A percentile compares a stretch with the other conserved stretches of the same genome.
Conservation (phyloP, 1,140 invertebrate genomes). For the Hylaeus volcanicus region DNA sequence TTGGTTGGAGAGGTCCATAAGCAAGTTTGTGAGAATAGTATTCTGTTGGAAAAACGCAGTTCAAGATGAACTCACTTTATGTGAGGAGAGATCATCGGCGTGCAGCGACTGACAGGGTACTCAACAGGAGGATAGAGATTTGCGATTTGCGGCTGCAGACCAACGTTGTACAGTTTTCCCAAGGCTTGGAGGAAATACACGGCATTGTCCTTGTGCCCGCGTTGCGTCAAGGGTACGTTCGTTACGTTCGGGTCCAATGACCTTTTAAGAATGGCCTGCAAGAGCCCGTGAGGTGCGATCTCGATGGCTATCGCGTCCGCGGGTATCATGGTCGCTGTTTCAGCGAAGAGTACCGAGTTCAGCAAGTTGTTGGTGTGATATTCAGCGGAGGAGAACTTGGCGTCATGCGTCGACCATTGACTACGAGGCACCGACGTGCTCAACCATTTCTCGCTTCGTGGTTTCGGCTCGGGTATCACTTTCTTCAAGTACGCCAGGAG, state of each 20-base stretch:
- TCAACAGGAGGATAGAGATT: slow-evolving; percentile 84
- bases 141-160: slow-evolving; percentile 83
- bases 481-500: slow-evolving; percentile 87
- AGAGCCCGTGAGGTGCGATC: slow-evolving; percentile 91
- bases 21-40: too few relatives aligned
- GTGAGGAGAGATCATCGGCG: slow-evolving; percentile 86
- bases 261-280: slow-evolving; percentile 85
- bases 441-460: slow-evolving; percentile 90
- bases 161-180: slow-evolving; percentile 85
- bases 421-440: slow-evolving; percentile 91
- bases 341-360: slow-evolving; percentile 92
- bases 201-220: slow-evolving; percentile 86
- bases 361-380: slow-evolving; percentile 97
- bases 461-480: slow-evolving; percentile 86
- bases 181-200: slow-evolving; percentile 87
- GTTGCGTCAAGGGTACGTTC: slow-evolving; percentile 91
- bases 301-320: slow-evolving; percentile 89
- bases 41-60: too few relatives aligned
- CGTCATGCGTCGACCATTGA: slow-evolving; percentile 87
- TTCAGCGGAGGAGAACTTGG: slow-evolving; percentile 89
- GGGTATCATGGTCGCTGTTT: slow-evolving; percentile 88
- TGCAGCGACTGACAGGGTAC: slow-evolving; percentile 87
- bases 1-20: too few relatives aligned
- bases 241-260: slow-evolving; percentile 82
- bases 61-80: slow-evolving; percentile 71